Percentiles rank a stretch among this genome's conserved stretches.
Evolutionary conservation across 2,113 vertebrate genomes (phyloP).

Genomic region (Puntigrus tetrazona): DNA sequence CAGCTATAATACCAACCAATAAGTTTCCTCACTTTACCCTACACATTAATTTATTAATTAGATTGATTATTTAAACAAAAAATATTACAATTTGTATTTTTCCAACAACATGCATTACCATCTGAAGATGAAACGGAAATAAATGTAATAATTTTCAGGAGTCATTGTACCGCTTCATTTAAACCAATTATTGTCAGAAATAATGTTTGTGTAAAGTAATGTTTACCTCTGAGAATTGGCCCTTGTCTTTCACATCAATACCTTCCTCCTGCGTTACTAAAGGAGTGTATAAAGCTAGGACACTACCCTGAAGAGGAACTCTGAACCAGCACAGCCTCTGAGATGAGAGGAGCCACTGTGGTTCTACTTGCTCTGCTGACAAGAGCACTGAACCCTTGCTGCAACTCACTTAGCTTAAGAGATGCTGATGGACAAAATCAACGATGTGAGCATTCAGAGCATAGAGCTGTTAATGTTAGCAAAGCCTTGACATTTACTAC

Average conservation of each 20-base stretch:
- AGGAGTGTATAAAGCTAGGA: slow-evolving; percentile 69
- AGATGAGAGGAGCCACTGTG: slow-evolving; percentile 70
- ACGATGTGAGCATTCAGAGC: slow-evolving; percentile 20
- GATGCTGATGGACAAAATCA: slow-evolving; percentile 12
- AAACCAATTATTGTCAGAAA: slow-evolving; percentile 17
- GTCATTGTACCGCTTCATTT: background rate
- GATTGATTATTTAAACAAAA: too few relatives aligned
- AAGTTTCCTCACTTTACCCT: too few relatives aligned
- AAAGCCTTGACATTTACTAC: slow-evolving; percentile 26
- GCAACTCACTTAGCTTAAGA: slow-evolving; percentile 48
- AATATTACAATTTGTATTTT: too few relatives aligned
- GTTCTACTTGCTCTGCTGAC: slow-evolving; percentile 66
- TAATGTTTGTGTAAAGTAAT: slow-evolving; percentile 37
- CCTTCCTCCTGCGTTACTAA: slow-evolving; percentile 53
- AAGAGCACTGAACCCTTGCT: slow-evolving; percentile 58
- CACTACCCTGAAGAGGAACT: slow-evolving; percentile 26
- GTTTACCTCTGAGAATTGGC: slow-evolving; percentile 57
- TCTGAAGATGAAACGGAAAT: background rate
- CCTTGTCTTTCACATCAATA: slow-evolving; percentile 47
- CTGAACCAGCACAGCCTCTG: slow-evolving; percentile 64
- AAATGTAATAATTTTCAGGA: background rate
- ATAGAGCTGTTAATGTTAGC: slow-evolving; percentile 21
- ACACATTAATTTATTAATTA: too few relatives aligned
- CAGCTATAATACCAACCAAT: too few relatives aligned
- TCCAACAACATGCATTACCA: background rate